Percentiles rank a stretch among this genome's conserved stretches.
Evolutionary conservation across 1,140 invertebrate species (phyloP).

Genomic region (Zaprionus camerounensis): DNA sequence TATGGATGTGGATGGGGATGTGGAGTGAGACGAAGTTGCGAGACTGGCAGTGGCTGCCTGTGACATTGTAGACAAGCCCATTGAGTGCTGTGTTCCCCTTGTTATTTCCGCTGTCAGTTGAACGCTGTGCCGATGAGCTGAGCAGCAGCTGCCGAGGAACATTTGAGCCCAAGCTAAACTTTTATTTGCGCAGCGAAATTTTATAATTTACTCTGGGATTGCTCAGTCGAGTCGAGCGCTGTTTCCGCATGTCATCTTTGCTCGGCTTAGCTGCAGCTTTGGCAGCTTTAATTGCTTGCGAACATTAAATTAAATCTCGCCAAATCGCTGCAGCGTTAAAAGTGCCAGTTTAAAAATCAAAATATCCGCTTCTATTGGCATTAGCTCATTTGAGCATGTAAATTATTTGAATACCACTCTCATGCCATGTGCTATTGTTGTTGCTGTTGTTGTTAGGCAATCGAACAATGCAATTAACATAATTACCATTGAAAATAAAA

Average conservation of each 20-base stretch:
- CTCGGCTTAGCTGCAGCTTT: constrained; percentile 7
- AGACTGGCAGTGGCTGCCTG: constrained; percentile 49
- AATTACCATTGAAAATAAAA: constrained; percentile 51
- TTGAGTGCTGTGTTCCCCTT: constrained; percentile 52
- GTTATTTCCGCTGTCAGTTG: constrained; percentile 52
- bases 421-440: not conserved
- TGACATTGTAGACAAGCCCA: constrained; percentile 72
- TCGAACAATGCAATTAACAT: constrained; percentile 41
- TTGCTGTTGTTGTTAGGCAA: not conserved
- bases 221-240: not conserved
- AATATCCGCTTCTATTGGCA: constrained; percentile 13
- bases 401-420: constrained; percentile 14
- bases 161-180: constrained; percentile 54
- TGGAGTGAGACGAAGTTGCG: not conserved
- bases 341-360: constrained; percentile 4
- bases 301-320: not conserved
- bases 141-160: not conserved
- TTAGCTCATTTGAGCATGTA: constrained; percentile 9
- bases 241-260: not conserved
- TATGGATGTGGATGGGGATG: not conserved
- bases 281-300: not conserved
- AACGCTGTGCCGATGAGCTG: constrained; percentile 2
- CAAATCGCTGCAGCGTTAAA: not conserved
- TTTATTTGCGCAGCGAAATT: constrained; percentile 78
- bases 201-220: constrained; percentile 73